phyloP scores from a whole-genome alignment of 2,888 invertebrate species.

The Drosophila borborema region DNA sequence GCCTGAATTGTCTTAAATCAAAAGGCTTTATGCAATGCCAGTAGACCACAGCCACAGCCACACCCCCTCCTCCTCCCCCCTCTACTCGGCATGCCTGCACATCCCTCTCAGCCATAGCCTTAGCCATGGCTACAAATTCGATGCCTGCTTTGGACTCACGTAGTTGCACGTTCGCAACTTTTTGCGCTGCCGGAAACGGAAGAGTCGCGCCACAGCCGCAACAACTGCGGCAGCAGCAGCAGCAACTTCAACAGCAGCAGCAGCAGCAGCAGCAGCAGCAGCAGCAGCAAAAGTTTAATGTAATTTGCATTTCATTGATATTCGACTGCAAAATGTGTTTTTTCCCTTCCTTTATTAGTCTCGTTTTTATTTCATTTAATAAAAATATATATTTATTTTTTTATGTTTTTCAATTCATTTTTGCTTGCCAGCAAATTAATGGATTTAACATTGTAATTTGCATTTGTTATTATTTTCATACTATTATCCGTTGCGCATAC shows the following conservation, averaged over 20 bases:
- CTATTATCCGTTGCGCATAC: not conserved
- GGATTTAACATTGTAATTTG: slow-evolving; percentile 6
- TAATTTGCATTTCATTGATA: slow-evolving; percentile 69
- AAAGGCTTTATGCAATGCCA: slow-evolving; percentile 31
- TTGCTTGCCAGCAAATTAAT: slow-evolving; percentile 5
- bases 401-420: not conserved
- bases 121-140: slow-evolving; percentile 11
- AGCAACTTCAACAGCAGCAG: slow-evolving; percentile 1
- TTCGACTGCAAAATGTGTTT: slow-evolving; percentile 41
- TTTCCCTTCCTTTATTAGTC: slow-evolving; percentile 10
- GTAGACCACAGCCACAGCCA: not conserved
- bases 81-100: too few species aligned
- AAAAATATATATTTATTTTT: slow-evolving; percentile 1
- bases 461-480: not conserved
- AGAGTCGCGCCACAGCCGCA: slow-evolving; percentile 25
- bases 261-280: slow-evolving; percentile 22
- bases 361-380: slow-evolving; percentile 4
- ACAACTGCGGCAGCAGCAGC: slow-evolving; percentile 24
- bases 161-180: slow-evolving; percentile 61
- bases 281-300: slow-evolving; percentile 51
- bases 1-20: slow-evolving; percentile 41
- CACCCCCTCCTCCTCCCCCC: not conserved
- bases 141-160: slow-evolving; percentile 48
- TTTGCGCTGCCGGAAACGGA: slow-evolving; percentile 67
- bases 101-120: not conserved